Evolutionary conservation across 2,113 vertebrate species (phyloP), one percentile per base, ranked within the genome.

Genomic region (Notarius quadriscutis): DNA sequence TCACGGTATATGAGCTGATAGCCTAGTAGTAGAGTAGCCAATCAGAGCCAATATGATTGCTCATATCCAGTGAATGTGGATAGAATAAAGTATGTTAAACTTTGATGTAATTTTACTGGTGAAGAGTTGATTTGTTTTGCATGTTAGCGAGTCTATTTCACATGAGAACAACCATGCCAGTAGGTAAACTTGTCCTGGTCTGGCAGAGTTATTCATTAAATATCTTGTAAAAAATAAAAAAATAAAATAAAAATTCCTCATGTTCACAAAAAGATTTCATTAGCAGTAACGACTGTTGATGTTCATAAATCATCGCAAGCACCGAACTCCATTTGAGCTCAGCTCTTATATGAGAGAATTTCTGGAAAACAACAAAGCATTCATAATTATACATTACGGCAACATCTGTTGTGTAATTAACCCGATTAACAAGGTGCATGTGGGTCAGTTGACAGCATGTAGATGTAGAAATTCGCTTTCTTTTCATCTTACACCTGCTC

Each of bases 371-470:
- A 72, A 74, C 41, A 25, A 74, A 80, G 27, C 27, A 22, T 81
- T 58, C 27, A 5, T 80, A 12, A 11, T 72, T 9, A 15, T 84
- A 22, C 18, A 25, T 48, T 48, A 51, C 55, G 41, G 41, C n/a
- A 69, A n/a, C 84, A 79, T 58, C 25, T 4, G 84, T 51, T 51
- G 48, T 71, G 77, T 86, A 17, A 41, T 86, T 81, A 80, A 81
- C 78, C 77, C 72, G 53, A 86, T 81, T 81, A 87, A 22, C 79
- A 9, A 17, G 27, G 85, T 51, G 79, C 48, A 53, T 83, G 80
- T 87, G 75, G 75, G 85, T 86, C 84, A 58, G 55, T 53, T 81
- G 60, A 78, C 67, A 81, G 79, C 67, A 77, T 57, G 58, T 27
- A 14, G 69, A 12, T 72, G 85, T 63, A 84, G 67, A 20, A 14